Conservation (phyloP, 2,888 invertebrate genomes). For the Drosophila neotestacea region DNA sequence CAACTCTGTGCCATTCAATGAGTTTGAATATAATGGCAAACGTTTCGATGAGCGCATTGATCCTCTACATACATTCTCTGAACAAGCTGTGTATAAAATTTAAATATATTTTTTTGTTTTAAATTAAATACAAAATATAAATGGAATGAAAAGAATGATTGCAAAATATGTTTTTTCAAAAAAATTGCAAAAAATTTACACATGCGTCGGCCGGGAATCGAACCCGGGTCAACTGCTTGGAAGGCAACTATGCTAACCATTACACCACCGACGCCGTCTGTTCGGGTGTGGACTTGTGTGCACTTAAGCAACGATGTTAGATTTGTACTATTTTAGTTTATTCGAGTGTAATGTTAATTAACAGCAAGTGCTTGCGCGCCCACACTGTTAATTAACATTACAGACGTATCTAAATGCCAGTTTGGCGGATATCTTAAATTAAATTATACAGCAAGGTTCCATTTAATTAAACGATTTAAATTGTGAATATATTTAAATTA, state of each 20-base stretch:
- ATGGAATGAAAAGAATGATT: background rate
- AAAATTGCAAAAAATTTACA: slow-evolving; percentile 32
- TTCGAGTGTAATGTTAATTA: slow-evolving; percentile 5
- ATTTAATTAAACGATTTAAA: too few species aligned
- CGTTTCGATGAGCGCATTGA: slow-evolving; percentile 87
- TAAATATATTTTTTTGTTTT: slow-evolving; percentile 11
- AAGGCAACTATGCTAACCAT: slow-evolving; percentile 85
- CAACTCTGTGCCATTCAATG: slow-evolving; percentile 86
- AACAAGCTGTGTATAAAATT: slow-evolving; percentile 53
- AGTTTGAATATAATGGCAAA: slow-evolving; percentile 87
- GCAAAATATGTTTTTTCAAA: too few species aligned
- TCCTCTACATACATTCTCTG: slow-evolving; percentile 61
- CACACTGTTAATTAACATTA: slow-evolving; percentile 5
- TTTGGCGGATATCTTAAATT: too few species aligned
- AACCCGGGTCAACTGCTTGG: slow-evolving; percentile 85
- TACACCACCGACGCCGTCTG: slow-evolving; percentile 82
- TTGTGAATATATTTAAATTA: too few species aligned
- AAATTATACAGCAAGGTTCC: too few species aligned
- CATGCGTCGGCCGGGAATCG: slow-evolving; percentile 84
- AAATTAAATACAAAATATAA: background rate
- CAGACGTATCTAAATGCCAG: too few species aligned
- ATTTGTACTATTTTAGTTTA: background rate
- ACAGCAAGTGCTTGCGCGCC: background rate
- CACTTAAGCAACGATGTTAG: slow-evolving; percentile 6
- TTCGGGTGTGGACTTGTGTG: fast-evolving